A percentile compares a stretch with the other conserved stretches of the same genome.
phyloP scores from a whole-genome alignment of 1,140 invertebrate genomes.

The Papilio machaon region DNA sequence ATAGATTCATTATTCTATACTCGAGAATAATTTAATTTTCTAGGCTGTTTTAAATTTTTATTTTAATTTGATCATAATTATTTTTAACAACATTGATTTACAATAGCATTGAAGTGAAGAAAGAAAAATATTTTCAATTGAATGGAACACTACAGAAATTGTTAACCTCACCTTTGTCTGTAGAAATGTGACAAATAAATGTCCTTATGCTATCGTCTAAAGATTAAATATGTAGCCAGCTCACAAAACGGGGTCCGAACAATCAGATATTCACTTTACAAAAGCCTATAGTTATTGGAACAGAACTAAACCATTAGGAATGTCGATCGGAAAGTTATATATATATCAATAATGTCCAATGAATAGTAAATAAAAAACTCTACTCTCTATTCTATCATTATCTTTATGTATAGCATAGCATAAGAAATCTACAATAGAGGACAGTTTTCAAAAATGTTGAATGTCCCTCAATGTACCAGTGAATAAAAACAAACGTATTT shows the following conservation, averaged over 20 bases:
- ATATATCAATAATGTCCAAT: neutral
- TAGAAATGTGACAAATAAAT: constrained; percentile 4
- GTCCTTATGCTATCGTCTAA: neutral
- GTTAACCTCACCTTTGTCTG: neutral
- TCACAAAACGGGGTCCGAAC: neutral
- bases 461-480: too few species aligned
- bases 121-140: neutral
- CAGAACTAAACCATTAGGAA: neutral
- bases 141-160: neutral
- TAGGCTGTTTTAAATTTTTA: too few species aligned
- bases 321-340: neutral
- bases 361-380: too few species aligned
- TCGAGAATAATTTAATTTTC: neutral
- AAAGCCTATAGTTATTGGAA: constrained; percentile 5
- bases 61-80: too few species aligned
- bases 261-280: constrained; percentile 21
- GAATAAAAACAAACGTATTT: too few species aligned
- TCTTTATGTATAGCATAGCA: neutral
- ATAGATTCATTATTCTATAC: too few species aligned
- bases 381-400: neutral
- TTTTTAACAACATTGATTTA: too few species aligned
- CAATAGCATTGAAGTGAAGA: neutral
- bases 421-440: too few species aligned
- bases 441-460: too few species aligned
- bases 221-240: neutral